Evolutionary conservation across 2,797 vertebrate species (phyloP), one percentile per base, ranked within the genome.

Genomic region (Margarornis squamiger): DNA sequence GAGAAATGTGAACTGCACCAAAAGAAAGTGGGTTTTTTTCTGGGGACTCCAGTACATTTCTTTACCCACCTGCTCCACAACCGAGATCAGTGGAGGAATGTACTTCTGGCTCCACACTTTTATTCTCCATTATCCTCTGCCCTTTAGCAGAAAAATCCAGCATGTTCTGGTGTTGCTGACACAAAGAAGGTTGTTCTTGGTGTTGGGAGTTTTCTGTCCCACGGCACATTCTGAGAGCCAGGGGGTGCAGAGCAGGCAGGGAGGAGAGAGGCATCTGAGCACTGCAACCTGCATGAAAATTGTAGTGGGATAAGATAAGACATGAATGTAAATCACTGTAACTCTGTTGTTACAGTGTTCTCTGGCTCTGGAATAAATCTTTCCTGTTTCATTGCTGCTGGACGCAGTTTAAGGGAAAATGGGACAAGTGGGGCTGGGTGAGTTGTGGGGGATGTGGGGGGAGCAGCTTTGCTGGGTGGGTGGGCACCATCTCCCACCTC

Each of bases 201-300:
- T 5, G 6, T 10, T 1, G 12, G 14, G 73, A 55, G 24, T 34
- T 58, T 48, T 13, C 34, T 5, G 6, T 57, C 16, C 15, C 4
- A 1, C 0, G 26, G 68, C 38, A 38, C n/a, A 51, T 7, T 46
- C 61, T 2, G 7, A 13, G 57, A 29, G 9, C 84, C 36, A 7
- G 19, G 46, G 49, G 39, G 14, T 41, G 57, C 58, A 4, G 63
- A n/a, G 54, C 8, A 4, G 54, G 48, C 52, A 29, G 73, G 77
- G 39, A 30, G 70, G 73, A 32, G 46, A 30, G 81, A 76, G 36
- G 63, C 9, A 30, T 1, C 43, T 0, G 1, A 46, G 48, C 0
- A 1, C 77, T 16, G 67, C 76, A 57, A 9, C 79, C 75, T 14
- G 48, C 43, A 2, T 0, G 0, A 54, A 54, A 67, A 21, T 11